These are phyloP conservation scores for Galerucella calmariensis DNA, from an alignment of 2,888 invertebrate species.

Conservation along the genomic window DNA sequence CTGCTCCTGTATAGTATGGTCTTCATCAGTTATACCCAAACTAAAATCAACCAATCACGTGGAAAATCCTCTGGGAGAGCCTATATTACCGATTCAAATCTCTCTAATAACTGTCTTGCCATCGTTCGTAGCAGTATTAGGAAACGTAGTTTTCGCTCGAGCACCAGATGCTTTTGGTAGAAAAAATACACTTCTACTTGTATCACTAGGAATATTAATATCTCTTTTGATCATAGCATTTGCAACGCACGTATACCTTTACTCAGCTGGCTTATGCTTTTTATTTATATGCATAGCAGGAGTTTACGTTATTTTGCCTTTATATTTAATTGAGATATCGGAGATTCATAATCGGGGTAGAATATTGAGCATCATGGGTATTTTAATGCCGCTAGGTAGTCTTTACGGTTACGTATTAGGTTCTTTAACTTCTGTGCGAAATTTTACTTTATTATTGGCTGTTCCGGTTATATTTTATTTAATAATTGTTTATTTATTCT, in stretches of 20 bases:
- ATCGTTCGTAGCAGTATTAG: conserved; percentile 38
- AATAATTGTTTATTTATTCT: conserved; percentile 39
- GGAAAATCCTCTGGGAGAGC: conserved; percentile 54
- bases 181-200: conserved; percentile 73
- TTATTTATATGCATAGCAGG: conserved; percentile 16
- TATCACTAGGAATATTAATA: conserved; percentile 72
- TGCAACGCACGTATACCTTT: conserved; percentile 37
- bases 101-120: conserved; percentile 28
- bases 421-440: conserved; percentile 38
- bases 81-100: conserved; percentile 45
- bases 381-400: conserved; percentile 38
- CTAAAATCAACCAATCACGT: conserved; percentile 35
- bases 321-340: conserved; percentile 87
- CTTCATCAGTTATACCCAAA: conserved; percentile 49
- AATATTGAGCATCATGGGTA: conserved; percentile 65
- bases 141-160: conserved; percentile 38
- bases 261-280: conserved; percentile 64
- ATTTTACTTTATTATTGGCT: conserved; percentile 32
- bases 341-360: conserved; percentile 82
- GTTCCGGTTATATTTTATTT: conserved; percentile 45
- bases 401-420: conserved; percentile 42
- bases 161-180: conserved; percentile 65
- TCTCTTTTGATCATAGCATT: conserved; percentile 55
- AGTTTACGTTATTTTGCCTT: conserved; percentile 70
- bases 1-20: conserved; percentile 64